Base-by-base conservation (phyloP, 2,797 vertebrate genomes). In the Cyprinella venusta region DNA sequence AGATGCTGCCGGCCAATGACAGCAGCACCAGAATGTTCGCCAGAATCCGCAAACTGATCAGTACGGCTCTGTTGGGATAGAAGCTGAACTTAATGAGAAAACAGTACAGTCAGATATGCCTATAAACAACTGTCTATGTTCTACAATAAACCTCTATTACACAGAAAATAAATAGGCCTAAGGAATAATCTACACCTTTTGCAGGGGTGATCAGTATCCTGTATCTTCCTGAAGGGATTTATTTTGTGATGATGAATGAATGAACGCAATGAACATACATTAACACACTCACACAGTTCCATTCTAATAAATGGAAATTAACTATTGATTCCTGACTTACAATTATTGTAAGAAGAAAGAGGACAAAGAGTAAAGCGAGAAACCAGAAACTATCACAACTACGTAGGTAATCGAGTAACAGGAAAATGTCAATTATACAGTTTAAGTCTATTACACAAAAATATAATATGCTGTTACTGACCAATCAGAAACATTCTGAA, bases 21-120 rank as follows among this genome's bases (percentile, higher is more conserved):
- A 99, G 94, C 12, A 99, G 95, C 63, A 99, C 98, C 42, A 99
- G 93, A 86, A 99, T 95, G 87, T 99, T 99, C 85, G 98, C 98
- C 16, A 98, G 90, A 85, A 98, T 95, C 76, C 98, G 92, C 81
- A 99, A 94, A 82, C 96, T 97, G 92, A 99, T 93, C 56, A 98
- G 94, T 79, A 99, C 97, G 0, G 95, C 97, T 85, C 98, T 99
- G 85, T 5, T 82, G 78, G 4, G 45, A 67, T 65, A 85, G 8
- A 63, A 63, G 59, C 5, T 26, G 13, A 61, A 30, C 24, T 61
- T 61, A 26, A 26, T 26, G 59, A 30, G 13, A 63, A 50, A 40
- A 30, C 42, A 36, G 54, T 8, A 72, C 8, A 36, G 68, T 33
- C 21, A 50, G 56, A 74, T 63, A 65, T 9, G 54, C 74, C 50